These are phyloP conservation scores for Mallotus villosus DNA, from an alignment of 2,797 vertebrate genomes.

Conservation along the genomic window DNA sequence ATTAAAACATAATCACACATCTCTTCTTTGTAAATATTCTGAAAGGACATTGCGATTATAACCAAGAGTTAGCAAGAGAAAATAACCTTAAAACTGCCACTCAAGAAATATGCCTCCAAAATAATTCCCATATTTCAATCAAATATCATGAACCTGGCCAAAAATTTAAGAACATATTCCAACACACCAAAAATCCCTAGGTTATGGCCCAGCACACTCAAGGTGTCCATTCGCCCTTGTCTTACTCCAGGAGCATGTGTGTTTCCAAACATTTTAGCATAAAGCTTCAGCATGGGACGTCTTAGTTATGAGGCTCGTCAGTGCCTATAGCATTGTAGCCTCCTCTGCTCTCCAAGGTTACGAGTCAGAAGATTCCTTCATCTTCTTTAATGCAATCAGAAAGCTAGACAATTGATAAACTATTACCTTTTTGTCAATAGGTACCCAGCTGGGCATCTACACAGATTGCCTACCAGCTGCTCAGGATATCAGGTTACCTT, in stretches of 20 bases:
- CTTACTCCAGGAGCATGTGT: background rate
- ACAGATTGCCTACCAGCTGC: no score
- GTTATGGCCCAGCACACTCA: no score
- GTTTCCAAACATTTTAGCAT: background rate
- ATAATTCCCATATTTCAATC: slow-evolving; percentile 33
- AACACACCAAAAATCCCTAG: slow-evolving; percentile 33
- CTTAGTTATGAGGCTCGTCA: slow-evolving; percentile 15
- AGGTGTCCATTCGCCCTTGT: background rate
- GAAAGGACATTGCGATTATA: slow-evolving; percentile 8
- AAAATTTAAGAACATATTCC: slow-evolving; percentile 50
- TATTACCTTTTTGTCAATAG: no score
- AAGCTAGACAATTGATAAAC: slow-evolving; percentile 12
- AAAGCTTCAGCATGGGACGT: background rate
- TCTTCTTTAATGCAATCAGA: slow-evolving; percentile 53
- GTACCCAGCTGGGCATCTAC: no score
- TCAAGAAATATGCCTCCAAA: slow-evolving; percentile 38
- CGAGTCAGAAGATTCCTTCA: slow-evolving; percentile 62
- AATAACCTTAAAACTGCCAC: slow-evolving; percentile 15
- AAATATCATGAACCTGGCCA: slow-evolving; percentile 45
- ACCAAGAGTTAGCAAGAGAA: slow-evolving; percentile 20
- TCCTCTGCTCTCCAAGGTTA: slow-evolving; percentile 56
- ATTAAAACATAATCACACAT: no score
- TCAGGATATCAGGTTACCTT: no score
- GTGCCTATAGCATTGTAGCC: background rate
- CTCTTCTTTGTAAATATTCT: no score